Evolutionary conservation across 2,888 invertebrate species (phyloP), one percentile per base, ranked within the genome.

Genomic region (Pasiphila rectangulata): DNA sequence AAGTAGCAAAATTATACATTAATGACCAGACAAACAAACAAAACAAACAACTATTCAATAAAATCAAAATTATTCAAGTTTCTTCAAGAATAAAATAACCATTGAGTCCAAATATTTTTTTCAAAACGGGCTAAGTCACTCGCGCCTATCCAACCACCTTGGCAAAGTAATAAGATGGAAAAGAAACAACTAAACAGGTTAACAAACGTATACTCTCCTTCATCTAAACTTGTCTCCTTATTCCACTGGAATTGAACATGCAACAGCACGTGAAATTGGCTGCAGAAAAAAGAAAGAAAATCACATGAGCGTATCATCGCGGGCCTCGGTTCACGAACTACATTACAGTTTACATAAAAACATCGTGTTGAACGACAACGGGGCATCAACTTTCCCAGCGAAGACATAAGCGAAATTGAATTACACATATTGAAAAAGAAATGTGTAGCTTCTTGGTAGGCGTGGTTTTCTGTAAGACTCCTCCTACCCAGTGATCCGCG

Each of bases 361-460:
- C 87, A 87, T 85, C 86, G 83, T 83, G 86, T 83, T 85, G 79
- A 86, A 87, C 85, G 87, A 86, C 88, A 88, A 85, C 86, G 82
- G 83, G 81, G 84, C 86, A 86, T 87, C 87, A 87, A 87, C 84
- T 88, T 87, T 84, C 85, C 86, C 85, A 84, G 87, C 87, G 84
- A 88, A 88, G 88, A 87, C 88, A 87, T 87, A 88, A 87, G 86
- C 86, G 85, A 87, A 88, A 88, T 87, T 87, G 88, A 88, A 88
- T 87, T 87, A 88, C 88, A 88, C 86, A 86, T 88, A 88, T 88
- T 87, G 88, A 88, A 88, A 88, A 87, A 87, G 87, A 87, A 88
- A 87, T 86, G 87, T 88, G 87, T 81, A 86, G 86, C 85, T 84
- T 72, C 88, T 88, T 84, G 76, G 87, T 85, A 83, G 88, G 87